Conservation (phyloP, 2,797 vertebrate genomes). For the Numenius phaeopus region DNA sequence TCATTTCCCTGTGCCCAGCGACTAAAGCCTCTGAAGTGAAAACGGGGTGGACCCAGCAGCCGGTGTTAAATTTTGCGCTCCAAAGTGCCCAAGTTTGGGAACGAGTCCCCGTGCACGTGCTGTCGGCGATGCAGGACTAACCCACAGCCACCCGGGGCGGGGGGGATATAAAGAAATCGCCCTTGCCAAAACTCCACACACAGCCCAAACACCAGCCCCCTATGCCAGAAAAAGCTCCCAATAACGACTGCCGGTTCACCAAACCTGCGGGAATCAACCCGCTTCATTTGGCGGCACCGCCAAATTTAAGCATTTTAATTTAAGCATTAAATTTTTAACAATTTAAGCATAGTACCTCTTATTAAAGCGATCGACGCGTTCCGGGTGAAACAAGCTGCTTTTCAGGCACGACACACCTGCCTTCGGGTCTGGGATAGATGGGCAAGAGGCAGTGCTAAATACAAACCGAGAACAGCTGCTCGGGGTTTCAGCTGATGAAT, state of each 20-base stretch:
- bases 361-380: background rate
- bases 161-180: background rate
- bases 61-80: background rate
- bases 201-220: background rate
- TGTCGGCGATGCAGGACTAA: background rate
- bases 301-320: background rate
- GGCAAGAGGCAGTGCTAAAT: background rate
- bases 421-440: background rate
- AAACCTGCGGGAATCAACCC: background rate
- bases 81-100: background rate
- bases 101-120: rapidly evolving
- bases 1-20: background rate
- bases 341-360: background rate
- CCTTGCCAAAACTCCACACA: rapidly evolving
- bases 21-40: background rate
- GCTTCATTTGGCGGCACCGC: background rate
- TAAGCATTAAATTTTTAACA: too few species aligned
- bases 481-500: slow-evolving; percentile 5
- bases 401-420: background rate
- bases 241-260: background rate
- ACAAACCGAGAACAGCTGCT: background rate
- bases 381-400: background rate
- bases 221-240: background rate
- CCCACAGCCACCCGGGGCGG: rapidly evolving
- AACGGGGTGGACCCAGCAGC: background rate